phyloP scores from a whole-genome alignment of 2,113 vertebrate species.

The Prinia subflava region DNA sequence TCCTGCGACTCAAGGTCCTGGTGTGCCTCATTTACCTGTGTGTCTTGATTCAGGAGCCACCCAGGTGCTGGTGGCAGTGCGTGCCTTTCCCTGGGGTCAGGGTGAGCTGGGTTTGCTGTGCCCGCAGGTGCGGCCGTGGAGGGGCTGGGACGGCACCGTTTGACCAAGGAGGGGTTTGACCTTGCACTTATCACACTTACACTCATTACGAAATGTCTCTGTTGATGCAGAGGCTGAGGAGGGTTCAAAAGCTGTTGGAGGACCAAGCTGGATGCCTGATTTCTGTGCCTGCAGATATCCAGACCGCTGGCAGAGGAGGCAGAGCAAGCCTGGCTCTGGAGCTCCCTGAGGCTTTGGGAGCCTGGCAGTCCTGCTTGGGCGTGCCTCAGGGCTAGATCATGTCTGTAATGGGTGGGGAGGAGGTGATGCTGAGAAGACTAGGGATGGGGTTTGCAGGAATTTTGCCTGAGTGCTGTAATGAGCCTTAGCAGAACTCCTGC shows the following conservation, averaged over 20 bases:
- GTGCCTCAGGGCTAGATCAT: accelerated
- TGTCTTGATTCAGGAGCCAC: neutral
- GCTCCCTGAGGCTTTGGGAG: accelerated
- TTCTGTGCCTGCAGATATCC: neutral
- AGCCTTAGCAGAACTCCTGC: neutral
- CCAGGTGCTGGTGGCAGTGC: neutral
- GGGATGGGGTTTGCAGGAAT: neutral
- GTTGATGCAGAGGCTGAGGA: neutral
- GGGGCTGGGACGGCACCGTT: accelerated
- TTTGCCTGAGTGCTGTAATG: accelerated
- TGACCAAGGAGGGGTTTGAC: neutral
- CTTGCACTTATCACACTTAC: neutral
- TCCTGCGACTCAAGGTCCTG: neutral
- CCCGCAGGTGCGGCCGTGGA: accelerated
- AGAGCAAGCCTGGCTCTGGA: neutral
- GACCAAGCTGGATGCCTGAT: neutral
- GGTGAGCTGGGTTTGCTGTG: accelerated
- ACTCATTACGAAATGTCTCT: neutral
- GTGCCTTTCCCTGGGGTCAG: neutral
- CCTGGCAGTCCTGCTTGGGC: accelerated
- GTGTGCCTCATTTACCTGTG: neutral
- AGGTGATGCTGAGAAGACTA: neutral
- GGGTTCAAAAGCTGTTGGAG: neutral
- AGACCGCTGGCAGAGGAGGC: neutral
- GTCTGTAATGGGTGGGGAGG: neutral